Conservation (phyloP, 2,113 vertebrate species). For the Laticauda colubrina region DNA sequence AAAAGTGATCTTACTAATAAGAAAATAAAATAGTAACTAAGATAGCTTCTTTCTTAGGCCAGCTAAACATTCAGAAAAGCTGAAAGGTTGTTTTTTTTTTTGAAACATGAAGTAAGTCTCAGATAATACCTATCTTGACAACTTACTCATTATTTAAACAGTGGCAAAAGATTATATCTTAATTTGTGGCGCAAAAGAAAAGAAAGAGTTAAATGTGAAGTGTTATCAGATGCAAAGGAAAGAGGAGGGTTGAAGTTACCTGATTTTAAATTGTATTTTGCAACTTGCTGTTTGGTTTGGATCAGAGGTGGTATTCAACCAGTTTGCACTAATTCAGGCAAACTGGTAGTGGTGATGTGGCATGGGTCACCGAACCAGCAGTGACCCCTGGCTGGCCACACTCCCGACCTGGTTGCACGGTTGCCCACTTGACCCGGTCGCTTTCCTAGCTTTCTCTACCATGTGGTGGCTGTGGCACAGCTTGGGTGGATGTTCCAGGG, state of each 20-base stretch:
- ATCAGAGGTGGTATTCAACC: background rate
- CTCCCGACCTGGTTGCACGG: too few relatives aligned
- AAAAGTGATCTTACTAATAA: background rate
- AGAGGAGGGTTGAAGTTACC: background rate
- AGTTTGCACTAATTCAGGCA: too few relatives aligned
- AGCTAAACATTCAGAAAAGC: background rate
- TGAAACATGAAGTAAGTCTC: background rate
- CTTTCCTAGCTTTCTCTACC: too few relatives aligned
- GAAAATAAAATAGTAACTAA: background rate
- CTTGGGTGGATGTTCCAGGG: too few relatives aligned
- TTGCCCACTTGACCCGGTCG: too few relatives aligned
- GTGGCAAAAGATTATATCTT: too few relatives aligned
- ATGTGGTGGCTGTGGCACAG: too few relatives aligned
- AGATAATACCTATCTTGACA: background rate
- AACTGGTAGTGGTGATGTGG: too few relatives aligned
- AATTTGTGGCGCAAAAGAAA: background rate
- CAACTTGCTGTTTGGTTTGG: background rate
- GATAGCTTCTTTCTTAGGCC: background rate
- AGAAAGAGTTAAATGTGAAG: background rate
- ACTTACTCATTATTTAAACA: background rate
- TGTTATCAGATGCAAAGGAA: background rate
- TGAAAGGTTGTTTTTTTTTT: too few relatives aligned
- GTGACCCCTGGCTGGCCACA: too few relatives aligned
- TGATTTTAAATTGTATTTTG: background rate
- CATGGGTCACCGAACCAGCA: too few relatives aligned